phyloP scores from a whole-genome alignment of 2,888 invertebrate species.

The Cosmorhoe ocellata region DNA sequence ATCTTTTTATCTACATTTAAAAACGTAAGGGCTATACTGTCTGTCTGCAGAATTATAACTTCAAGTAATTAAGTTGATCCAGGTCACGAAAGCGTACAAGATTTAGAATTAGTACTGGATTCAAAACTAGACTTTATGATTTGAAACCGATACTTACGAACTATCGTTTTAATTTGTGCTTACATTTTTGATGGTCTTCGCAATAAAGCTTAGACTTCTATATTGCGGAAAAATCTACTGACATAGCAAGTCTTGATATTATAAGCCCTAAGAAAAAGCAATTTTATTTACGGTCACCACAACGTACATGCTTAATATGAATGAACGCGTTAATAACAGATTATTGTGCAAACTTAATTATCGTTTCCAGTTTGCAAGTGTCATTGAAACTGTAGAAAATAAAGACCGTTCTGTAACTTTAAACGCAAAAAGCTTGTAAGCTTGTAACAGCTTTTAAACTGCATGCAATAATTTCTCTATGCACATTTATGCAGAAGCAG shows the following conservation, averaged over 20 bases:
- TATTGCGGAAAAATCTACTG: background rate
- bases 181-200: too few relatives aligned
- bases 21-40: too few relatives aligned
- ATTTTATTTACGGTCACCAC: conserved; percentile 20
- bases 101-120: too few relatives aligned
- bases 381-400: conserved; percentile 23
- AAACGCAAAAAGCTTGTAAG: conserved; percentile 9
- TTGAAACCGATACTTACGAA: too few relatives aligned
- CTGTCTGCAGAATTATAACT: too few relatives aligned
- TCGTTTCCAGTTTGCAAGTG: conserved; percentile 27
- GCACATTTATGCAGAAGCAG: background rate
- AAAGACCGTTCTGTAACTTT: conserved; percentile 12
- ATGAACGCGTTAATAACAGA: conserved; percentile 25
- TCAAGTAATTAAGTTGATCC: too few relatives aligned
- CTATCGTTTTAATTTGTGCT: too few relatives aligned
- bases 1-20: background rate
- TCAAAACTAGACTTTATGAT: too few relatives aligned
- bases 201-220: too few relatives aligned
- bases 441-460: background rate
- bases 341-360: conserved; percentile 34
- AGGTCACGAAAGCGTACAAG: too few relatives aligned
- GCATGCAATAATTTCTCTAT: background rate
- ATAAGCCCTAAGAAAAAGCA: conserved; percentile 13
- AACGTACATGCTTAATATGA: conserved; percentile 17
- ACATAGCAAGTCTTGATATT: conserved; percentile 1